Base-by-base conservation (phyloP, 2,797 vertebrate genomes). In the Pogoniulus pusillus region DNA sequence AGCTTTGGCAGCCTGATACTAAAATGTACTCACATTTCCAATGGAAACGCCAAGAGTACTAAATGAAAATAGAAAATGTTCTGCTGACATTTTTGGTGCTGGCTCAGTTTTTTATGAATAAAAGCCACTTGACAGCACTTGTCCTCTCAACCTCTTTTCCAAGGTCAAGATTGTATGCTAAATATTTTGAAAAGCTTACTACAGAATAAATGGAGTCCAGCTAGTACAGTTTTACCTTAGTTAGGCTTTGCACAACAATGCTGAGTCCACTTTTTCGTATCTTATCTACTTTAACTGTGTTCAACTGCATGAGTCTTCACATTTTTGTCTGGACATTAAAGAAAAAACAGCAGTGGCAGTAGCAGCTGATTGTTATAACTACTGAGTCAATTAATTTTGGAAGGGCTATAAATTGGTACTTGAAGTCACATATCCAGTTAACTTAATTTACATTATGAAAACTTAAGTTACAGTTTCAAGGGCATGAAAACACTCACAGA, bases 11-110 rank as follows among this genome's bases (percentile, higher is more conserved):
- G 53, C 39, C 57, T 51, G 32, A 27, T 55, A 34, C 9, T 89
- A 55, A 94, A 81, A 83, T n/a, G 12, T 68, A 57, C 0, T 0
- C 55, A 71, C 22, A 62, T n/a, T 65, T 85, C 79, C 78, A 77
- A 39, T 24, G 68, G 88, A 91, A 92, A 87, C 1, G 20, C n/a
- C 1, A 8, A 72, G 80, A 83, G 43, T 87, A 85, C 90, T 29
- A 86, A 84, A 88, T 80, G 30, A 88, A 90, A 91, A 71, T 55
- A 80, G 34, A 93, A 88, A 95, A 57, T 27, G 6, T 69, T 92
- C 72, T 32, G 18, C 74, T 91, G 81, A 69, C 13, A 37, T 77
- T 94, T 91, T 92, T 69, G n/a, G 59, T 59, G 51, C 54, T 92
- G 69, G 53, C 55, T 88, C 34, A 15, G 12, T 79, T 86, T 77